Evolutionary conservation across 2,888 invertebrate genomes (phyloP).

Genomic region (Epistrophe grossulariae): DNA sequence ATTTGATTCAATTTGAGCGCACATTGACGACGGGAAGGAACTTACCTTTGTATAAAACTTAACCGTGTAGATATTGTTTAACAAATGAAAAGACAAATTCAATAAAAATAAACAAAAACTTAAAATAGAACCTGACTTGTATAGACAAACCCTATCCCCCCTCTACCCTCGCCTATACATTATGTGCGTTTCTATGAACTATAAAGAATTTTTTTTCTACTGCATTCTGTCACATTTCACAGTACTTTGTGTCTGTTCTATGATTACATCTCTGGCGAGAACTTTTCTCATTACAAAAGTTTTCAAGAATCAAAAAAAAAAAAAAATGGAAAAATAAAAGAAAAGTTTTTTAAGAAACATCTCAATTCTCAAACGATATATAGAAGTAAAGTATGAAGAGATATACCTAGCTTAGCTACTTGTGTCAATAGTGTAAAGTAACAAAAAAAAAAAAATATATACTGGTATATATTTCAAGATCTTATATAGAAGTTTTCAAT

Average conservation of each 20-base stretch:
- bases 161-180: background rate
- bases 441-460: too few relatives aligned
- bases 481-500: background rate
- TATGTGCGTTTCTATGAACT: slow-evolving; percentile 12
- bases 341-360: background rate
- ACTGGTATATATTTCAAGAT: background rate
- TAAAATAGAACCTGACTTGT: slow-evolving; percentile 15
- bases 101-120: slow-evolving; percentile 18
- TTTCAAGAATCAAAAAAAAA: slow-evolving; percentile 23
- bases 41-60: slow-evolving; percentile 15
- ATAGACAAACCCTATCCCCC: background rate
- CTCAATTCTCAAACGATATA: slow-evolving; percentile 6
- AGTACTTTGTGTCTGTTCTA: slow-evolving; percentile 33
- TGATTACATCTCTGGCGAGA: slow-evolving; percentile 44
- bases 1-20: background rate
- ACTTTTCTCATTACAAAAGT: slow-evolving; percentile 44
- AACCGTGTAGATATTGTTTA: background rate
- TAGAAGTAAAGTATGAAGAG: background rate
- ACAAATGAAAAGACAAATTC: slow-evolving; percentile 12
- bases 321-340: background rate
- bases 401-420: background rate
- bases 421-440: slow-evolving; percentile 4
- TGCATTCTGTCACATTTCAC: slow-evolving; percentile 40
- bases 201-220: background rate
- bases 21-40: too few relatives aligned